Evolutionary conservation across 2,797 vertebrate species (phyloP).

Genomic region (Peromyscus attwateri): DNA sequence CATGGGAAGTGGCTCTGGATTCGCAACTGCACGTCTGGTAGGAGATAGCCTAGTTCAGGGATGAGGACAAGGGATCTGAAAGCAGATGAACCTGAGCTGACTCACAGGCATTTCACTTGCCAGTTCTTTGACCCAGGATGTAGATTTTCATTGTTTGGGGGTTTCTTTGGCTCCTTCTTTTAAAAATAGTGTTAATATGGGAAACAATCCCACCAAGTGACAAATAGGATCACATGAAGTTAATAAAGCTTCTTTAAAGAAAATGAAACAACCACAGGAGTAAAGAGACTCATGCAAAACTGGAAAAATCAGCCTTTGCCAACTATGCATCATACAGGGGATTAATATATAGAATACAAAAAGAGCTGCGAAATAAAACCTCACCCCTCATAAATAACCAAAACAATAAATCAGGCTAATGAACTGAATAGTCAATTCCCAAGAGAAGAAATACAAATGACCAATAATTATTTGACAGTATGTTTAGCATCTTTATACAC

Average conservation of each 20-base stretch:
- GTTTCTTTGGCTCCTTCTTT: not conserved
- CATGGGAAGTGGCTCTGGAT: fast-evolving
- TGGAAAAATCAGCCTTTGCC: not conserved
- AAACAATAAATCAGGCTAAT: not conserved
- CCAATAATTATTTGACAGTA: not conserved
- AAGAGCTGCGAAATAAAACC: not conserved
- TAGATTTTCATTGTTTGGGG: not conserved
- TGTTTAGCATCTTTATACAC: not conserved
- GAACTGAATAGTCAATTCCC: not conserved
- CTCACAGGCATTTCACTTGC: not conserved
- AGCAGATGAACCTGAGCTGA: not conserved
- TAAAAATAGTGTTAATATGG: not conserved
- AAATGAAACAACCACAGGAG: not conserved
- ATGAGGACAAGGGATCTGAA: not conserved
- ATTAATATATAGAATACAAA: not conserved
- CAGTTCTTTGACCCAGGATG: fast-evolving
- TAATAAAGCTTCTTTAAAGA: not conserved
- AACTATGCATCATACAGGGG: not conserved
- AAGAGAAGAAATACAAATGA: not conserved
- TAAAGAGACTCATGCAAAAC: not conserved
- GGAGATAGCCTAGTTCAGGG: not conserved
- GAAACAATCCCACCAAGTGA: not conserved
- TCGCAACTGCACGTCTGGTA: not conserved
- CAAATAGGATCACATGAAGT: not conserved
- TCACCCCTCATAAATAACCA: not conserved